Evolutionary conservation across 2,113 vertebrate species (phyloP).

Genomic region (Cebus imitator): DNA sequence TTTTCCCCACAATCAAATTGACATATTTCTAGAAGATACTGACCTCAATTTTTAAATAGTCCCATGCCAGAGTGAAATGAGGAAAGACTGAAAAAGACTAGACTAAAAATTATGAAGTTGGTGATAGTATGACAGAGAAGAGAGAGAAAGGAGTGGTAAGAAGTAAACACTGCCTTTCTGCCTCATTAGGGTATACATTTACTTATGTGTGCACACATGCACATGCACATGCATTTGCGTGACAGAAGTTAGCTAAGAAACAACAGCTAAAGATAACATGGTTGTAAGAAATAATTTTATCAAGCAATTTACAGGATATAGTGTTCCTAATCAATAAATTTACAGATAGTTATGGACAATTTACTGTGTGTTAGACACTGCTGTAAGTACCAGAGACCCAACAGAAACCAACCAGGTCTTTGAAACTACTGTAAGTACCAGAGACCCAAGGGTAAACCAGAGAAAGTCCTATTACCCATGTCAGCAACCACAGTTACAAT

Average conservation of each 20-base stretch:
- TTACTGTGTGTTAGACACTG: not conserved
- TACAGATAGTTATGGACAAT: not conserved
- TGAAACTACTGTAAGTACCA: no score
- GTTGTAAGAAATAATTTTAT: not conserved
- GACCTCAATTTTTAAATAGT: not conserved
- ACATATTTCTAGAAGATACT: not conserved
- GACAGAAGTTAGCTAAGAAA: not conserved
- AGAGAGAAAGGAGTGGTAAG: not conserved
- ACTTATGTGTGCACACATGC: fast-evolving
- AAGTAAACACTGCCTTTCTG: not conserved
- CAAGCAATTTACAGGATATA: not conserved
- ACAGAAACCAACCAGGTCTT: not conserved
- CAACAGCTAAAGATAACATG: not conserved
- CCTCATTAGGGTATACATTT: not conserved
- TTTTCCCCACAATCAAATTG: not conserved
- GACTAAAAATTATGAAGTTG: not conserved
- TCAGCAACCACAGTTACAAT: no score
- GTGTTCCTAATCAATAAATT: not conserved
- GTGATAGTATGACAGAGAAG: not conserved
- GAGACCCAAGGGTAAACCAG: no score
- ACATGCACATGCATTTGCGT: not conserved
- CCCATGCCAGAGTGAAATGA: not conserved
- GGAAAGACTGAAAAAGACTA: not conserved
- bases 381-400: no score
- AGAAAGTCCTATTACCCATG: no score